Evolutionary conservation across 2,113 vertebrate genomes (phyloP), one percentile per base, ranked within the genome.

Genomic region (Cranoglanis bouderius): DNA sequence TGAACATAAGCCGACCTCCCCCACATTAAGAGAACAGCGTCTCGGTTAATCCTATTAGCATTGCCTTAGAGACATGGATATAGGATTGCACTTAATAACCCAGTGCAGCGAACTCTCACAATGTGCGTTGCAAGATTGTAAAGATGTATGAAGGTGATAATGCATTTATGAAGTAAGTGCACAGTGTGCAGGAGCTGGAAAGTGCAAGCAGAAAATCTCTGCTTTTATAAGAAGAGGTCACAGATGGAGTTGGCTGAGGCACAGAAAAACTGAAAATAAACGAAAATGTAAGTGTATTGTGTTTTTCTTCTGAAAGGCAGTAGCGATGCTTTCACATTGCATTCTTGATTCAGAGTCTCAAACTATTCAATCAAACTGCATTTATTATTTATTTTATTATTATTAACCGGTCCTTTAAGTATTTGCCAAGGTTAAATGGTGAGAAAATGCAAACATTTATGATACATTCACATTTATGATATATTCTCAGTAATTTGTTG

Each of bases 1-100:
- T 7, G 83, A 85, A 65, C 65, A 84, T 83, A 83, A 84, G 65
- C 81, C 67, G 35, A 26, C 40, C 74, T 80, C 57, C 43, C 57
- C 57, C 83, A 32, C 82, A 84, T 61, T 85, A 85, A 55, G 55
- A 63, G 87, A 63, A 59, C 70, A 77, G 82, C 40, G 3, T 88
- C 70, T 77, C 55, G 6, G 83, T 85, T 85, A 63, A 88, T 77
- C 82, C 82, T 84, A 77, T 84, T 84, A 88, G 82, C 70, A 85
- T 75, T 84, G 81, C 87, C 81, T 84, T 51, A 84, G 80, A 84
- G 81, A 88, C 67, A 63, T 77, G 70, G 87, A 84, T 85, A 65
- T 88, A 82, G 78, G 59, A 87, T 87, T 81, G 86, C 59, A 81
- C 86, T 87, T 82, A 87, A 87, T 87, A 87, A 87, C 78, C 21